Evolutionary conservation across 1,140 invertebrate genomes (phyloP).

Genomic region (Coptotermes formosanus): DNA sequence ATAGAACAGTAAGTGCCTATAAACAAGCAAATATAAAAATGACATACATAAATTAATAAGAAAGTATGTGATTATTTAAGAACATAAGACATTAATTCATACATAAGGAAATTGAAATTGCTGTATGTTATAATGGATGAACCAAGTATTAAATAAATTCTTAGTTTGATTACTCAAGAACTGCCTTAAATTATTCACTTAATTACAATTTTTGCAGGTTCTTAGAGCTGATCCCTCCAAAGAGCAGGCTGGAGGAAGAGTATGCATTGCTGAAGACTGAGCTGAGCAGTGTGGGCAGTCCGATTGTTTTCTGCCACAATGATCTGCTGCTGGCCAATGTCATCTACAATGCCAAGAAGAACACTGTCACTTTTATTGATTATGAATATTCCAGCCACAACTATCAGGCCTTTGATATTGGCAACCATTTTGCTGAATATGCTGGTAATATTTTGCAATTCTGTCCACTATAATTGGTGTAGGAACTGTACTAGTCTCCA

Average conservation of each 20-base stretch:
- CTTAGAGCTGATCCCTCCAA: slow-evolving; percentile 62
- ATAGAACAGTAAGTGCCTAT: too few species aligned
- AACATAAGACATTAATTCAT: too few species aligned
- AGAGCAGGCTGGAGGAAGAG: slow-evolving; percentile 67
- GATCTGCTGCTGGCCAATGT: slow-evolving; percentile 95
- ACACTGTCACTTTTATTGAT: slow-evolving; percentile 89
- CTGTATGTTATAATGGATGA: too few species aligned
- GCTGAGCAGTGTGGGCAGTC: slow-evolving; percentile 65
- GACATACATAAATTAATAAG: too few species aligned
- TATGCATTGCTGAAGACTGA: slow-evolving; percentile 64
- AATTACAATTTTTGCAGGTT: slow-evolving; percentile 59
- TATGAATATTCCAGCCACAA: slow-evolving; percentile 95
- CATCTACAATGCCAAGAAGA: slow-evolving; percentile 71
- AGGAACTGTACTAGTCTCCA: too few species aligned
- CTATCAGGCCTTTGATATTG: slow-evolving; percentile 95
- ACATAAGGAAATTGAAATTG: too few species aligned
- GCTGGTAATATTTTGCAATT: slow-evolving; percentile 63
- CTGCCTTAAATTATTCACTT: background rate
- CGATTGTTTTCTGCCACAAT: slow-evolving; percentile 96
- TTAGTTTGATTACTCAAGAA: background rate
- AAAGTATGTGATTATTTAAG: too few species aligned
- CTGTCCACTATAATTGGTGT: too few species aligned
- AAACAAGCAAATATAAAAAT: too few species aligned
- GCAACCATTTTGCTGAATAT: slow-evolving; percentile 98
- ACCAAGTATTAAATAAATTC: too few species aligned